Evolutionary conservation across 2,888 invertebrate genomes (phyloP).

Genomic region (Branchellion lobata): DNA sequence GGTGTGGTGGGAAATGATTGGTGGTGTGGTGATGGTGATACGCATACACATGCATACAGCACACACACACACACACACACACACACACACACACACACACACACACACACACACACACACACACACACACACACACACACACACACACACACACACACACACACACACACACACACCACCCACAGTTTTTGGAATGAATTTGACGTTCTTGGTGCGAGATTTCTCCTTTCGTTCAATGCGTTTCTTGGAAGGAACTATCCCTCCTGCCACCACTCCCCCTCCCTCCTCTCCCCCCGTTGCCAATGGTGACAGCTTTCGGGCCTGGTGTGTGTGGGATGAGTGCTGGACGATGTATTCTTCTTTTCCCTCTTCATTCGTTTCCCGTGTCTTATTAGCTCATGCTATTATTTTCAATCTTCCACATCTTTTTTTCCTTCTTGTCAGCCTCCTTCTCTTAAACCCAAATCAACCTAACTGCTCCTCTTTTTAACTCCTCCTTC

Average conservation of each 20-base stretch:
- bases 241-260: not conserved
- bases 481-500: no score
- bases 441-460: no score
- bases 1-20: not conserved
- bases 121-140: not conserved
- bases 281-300: not conserved
- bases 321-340: not conserved
- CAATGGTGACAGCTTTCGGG: not conserved
- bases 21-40: no score
- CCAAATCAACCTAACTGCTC: no score
- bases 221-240: slow-evolving; percentile 86
- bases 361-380: no score
- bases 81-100: not conserved
- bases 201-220: slow-evolving; percentile 92
- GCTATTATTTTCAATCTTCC: no score
- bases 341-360: no score
- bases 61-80: not conserved
- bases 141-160: not conserved
- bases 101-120: no score
- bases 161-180: not conserved
- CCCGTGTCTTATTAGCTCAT: no score
- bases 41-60: no score
- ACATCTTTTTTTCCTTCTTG: no score
- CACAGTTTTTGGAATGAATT: slow-evolving; percentile 70
- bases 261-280: not conserved